Base-by-base conservation (phyloP, 2,113 vertebrate species). In the Bubo bubo region DNA sequence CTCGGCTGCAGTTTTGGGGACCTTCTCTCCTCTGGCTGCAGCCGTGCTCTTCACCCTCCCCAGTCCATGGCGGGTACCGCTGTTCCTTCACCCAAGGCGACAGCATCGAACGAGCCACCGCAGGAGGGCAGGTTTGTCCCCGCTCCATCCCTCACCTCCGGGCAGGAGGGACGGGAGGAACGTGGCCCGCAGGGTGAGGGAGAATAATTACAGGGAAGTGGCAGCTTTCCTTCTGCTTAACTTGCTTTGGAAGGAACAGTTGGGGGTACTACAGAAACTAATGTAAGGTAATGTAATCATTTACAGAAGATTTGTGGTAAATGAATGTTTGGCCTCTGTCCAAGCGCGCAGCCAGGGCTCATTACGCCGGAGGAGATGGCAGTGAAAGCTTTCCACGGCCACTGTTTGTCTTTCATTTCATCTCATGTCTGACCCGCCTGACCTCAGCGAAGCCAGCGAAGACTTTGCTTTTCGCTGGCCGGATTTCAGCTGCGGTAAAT, bases 241-340 rank as follows among this genome's bases (percentile, higher is more conserved):
- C 94, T 94, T 88, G 92, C 95, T 94, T 94, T 95, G 93, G 93
- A 92, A 94, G 93, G 94, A 97, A 16, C 96, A 86, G 96, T 92
- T 90, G 94, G 96, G 95, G 95, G 95, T 96, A 90, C 89, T 45
- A 89, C 7, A 97, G 95, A 95, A 95, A 91, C 93, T 59, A 86
- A 86, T 91, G 96, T 45, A 97, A 95, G 97, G 97, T 97, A 98
- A 97, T 97, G 95, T 96, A 92, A 98, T 97, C 97, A 96, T 96
- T 97, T 97, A 97, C 97, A 98, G 95, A 83, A 97, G 97, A 96
- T 96, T 95, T 95, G 94, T 93, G 95, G 95, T 49, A 90, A 97
- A 96, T 95, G 97, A 93, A 88, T 24, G 93, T 62, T 90, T 98
- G 97, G 97, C 96, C 79, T 53, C 34, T 22, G 84, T 56, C 97